Evolutionary conservation across 2,113 vertebrate genomes (phyloP).

Genomic region (Otocyon megalotis): DNA sequence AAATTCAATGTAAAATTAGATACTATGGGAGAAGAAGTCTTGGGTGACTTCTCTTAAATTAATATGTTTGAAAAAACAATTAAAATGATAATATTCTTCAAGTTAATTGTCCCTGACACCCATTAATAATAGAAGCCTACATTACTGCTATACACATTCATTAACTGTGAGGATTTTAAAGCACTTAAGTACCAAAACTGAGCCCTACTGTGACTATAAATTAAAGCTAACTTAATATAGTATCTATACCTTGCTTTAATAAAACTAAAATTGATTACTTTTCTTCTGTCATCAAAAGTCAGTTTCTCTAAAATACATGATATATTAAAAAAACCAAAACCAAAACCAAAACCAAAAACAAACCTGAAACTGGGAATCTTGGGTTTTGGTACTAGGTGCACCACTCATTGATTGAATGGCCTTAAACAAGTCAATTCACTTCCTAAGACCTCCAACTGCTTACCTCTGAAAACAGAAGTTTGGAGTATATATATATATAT

Average conservation of each 20-base stretch:
- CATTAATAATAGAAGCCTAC: slow-evolving; percentile 17
- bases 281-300: not conserved
- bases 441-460: not conserved
- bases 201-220: slow-evolving; percentile 25
- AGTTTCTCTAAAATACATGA: not conserved
- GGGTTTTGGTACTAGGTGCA: not conserved
- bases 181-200: slow-evolving; percentile 9
- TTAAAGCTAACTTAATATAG: not conserved
- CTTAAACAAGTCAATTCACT: not conserved
- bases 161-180: slow-evolving; percentile 48
- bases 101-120: not conserved
- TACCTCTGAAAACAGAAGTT: not conserved
- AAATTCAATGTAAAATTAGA: not conserved
- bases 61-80: slow-evolving; percentile 7
- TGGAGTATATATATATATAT: not conserved
- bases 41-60: not conserved
- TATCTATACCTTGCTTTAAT: not conserved
- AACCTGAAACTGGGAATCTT: not conserved
- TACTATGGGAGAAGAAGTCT: not conserved
- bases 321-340: not conserved
- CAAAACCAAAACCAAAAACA: not conserved
- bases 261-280: not conserved
- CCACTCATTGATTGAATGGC: not conserved
- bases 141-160: not conserved
- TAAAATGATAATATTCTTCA: not conserved